Base-by-base conservation (phyloP, 2,888 invertebrate species). In the Ectemnius continuus region DNA sequence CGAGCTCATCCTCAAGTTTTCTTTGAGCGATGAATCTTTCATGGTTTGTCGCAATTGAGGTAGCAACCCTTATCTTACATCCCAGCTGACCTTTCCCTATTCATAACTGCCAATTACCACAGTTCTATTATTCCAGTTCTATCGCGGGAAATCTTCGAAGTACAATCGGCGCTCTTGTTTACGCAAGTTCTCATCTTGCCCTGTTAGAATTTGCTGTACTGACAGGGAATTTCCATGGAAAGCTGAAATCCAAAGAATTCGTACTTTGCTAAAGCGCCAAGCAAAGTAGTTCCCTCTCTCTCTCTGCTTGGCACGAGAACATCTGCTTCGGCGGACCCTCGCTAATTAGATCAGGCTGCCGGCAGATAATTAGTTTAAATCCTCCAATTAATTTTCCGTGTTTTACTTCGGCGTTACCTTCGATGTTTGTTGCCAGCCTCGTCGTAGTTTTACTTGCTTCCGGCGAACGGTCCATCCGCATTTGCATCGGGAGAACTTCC, bases 341-440 rank as follows among this genome's bases (percentile, higher is more conserved):
- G 77, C 81, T 85, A 85, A 85, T 85, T 85, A 82, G 84, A 86
- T 85, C 84, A 79, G 78, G 77, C 79, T 72, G 74, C 70, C 70
- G 71, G 73, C 36, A 36, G 79, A 82, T 85, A 86, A 86, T 86
- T 86, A 83, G 85, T 85, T 84, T 84, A 85, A 86, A 85, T 85
- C 78, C 70, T 76, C 78, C 80, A 82, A 86, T 86, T 86, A 86
- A 86, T 84, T 86, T 85, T 79, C 84, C 81, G 70, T 85, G 79
- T 85, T 85, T 86, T 85, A 86, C 84, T 86, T 87, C 82, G 76
- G 68, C 70, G 75, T 84, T 83, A 67, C 36, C 36, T 36, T 36
- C 36, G 36, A 36, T 36, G 36, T 36, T 36, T 36, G 36, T 36
- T 36, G 36, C 36, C 8, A 36, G 36, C 36, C 36, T 36, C 36